phyloP scores from a whole-genome alignment of 1,140 invertebrate genomes.

The Zaprionus capensis region DNA sequence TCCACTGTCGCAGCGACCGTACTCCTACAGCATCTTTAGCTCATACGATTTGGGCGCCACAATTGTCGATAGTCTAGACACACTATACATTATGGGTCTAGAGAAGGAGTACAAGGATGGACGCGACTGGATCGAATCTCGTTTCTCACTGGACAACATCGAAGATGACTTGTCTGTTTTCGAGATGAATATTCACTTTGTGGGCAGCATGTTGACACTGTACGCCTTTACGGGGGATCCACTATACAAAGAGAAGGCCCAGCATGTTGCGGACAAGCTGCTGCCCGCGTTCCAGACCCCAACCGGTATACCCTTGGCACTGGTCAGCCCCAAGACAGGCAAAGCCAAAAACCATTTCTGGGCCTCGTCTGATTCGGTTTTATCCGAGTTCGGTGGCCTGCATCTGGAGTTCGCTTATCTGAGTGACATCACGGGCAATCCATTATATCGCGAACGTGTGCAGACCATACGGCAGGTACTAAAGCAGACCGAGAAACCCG shows the following conservation, averaged over 20 bases:
- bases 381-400: slow-evolving; percentile 98
- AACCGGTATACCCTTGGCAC: slow-evolving; percentile 97
- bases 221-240: slow-evolving; percentile 98
- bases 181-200: slow-evolving; percentile 98
- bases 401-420: slow-evolving; percentile 98
- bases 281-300: slow-evolving; percentile 99
- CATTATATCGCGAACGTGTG: slow-evolving; percentile 94
- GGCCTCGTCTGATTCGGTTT: slow-evolving; percentile 98
- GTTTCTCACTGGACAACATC: slow-evolving; percentile 93
- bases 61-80: slow-evolving; percentile 98
- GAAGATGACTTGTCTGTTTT: slow-evolving; percentile 97
- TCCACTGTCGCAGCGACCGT: slow-evolving; percentile 95
- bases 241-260: slow-evolving; percentile 97
- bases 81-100: slow-evolving; percentile 98
- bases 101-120: slow-evolving; percentile 96
- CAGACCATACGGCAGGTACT: slow-evolving; percentile 93
- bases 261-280: slow-evolving; percentile 95
- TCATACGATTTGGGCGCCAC: slow-evolving; percentile 94
- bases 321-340: slow-evolving; percentile 89
- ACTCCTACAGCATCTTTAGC: slow-evolving; percentile 97
- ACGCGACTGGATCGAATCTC: slow-evolving; percentile 96
- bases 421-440: slow-evolving; percentile 96
- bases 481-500: slow-evolving; percentile 93
- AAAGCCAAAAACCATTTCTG: slow-evolving; percentile 97
- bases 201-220: slow-evolving; percentile 96